Base-by-base conservation (phyloP, 2,888 invertebrate genomes). In the Arctia plantaginis region DNA sequence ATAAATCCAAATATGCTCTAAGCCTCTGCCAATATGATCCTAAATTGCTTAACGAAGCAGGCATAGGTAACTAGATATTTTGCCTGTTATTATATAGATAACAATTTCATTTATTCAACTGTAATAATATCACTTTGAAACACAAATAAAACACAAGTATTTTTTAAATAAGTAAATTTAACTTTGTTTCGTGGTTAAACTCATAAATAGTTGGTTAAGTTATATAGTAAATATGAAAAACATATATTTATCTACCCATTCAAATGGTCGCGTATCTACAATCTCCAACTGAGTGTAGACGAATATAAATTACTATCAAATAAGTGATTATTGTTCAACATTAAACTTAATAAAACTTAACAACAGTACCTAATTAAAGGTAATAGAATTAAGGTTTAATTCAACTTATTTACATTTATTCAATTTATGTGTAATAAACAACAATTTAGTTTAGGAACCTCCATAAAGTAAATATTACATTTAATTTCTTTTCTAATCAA, bases 401-500 rank as follows among this genome's bases (percentile, higher is more conserved):
- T 59, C 66, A 69, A 71, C 44, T 69, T 69, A 55, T 69, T 69
- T 74, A 69, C 47, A 66, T 74, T 68, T 64, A 69, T 41, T 66
- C 35, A 77, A 66, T 66, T 74, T 55, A 66, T 70, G 44, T 74
- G 27, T 47, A 73, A 82, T 83, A 76, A 82, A 80, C 74, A 62
- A 65, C 72, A 73, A 66, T 71, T 41, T 68, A 51, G 47, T 70
- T n/a, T 70, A 73, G 64, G 77, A 74, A 67, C 69, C 65, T 33
- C 51, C 66, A 70, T 77, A 73, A 84, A 86, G 87, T 88, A 87
- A 87, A 89, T 86, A 80, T 86, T 80, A 85, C 81, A 87, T 91
- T 92, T 91, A 90, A 92, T 93, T 93, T 91, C 82, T 88, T 89
- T 90, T 91, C 87, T 93, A 93, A 94, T 93, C 90, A 92, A 93